Evolutionary conservation across 64 coral and sea anemone genomes (phyloP).

Genomic region (Pocillopora verrucosa): DNA sequence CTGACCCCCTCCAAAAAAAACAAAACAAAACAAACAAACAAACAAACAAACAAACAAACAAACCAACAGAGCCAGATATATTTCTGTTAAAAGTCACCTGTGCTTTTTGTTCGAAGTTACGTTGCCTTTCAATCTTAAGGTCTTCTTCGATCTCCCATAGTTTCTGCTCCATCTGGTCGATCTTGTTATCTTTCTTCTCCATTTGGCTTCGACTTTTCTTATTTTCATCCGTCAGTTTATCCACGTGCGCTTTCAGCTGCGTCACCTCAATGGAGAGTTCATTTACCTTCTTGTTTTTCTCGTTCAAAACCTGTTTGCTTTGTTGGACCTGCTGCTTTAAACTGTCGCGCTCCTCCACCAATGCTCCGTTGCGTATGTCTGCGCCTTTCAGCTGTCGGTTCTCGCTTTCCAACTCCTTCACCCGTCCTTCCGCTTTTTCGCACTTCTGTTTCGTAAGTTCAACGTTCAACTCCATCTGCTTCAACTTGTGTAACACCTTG

Average conservation of each 20-base stretch:
- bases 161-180: slow-evolving; percentile 35
- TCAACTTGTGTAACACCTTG: slow-evolving; percentile 30
- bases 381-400: slow-evolving; percentile 49
- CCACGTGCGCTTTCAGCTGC: slow-evolving; percentile 27
- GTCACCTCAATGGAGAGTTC: slow-evolving; percentile 37
- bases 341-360: slow-evolving; percentile 45
- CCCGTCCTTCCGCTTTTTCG: slow-evolving; percentile 33
- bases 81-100: neutral
- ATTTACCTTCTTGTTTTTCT: slow-evolving; percentile 34
- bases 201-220: slow-evolving; percentile 30
- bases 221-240: slow-evolving; percentile 30
- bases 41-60: neutral
- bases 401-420: slow-evolving; percentile 48
- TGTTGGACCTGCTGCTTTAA: slow-evolving; percentile 34
- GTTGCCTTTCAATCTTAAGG: slow-evolving; percentile 4
- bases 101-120: neutral
- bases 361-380: slow-evolving; percentile 10
- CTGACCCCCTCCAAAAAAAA: no score
- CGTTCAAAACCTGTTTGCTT: neutral
- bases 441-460: slow-evolving; percentile 52
- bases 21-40: no score
- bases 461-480: slow-evolving; percentile 47
- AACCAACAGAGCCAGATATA: neutral
- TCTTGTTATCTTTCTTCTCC: slow-evolving; percentile 45
- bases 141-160: slow-evolving; percentile 15